phyloP scores from a whole-genome alignment of 1,140 invertebrate species.

The Drosophila orosa region DNA sequence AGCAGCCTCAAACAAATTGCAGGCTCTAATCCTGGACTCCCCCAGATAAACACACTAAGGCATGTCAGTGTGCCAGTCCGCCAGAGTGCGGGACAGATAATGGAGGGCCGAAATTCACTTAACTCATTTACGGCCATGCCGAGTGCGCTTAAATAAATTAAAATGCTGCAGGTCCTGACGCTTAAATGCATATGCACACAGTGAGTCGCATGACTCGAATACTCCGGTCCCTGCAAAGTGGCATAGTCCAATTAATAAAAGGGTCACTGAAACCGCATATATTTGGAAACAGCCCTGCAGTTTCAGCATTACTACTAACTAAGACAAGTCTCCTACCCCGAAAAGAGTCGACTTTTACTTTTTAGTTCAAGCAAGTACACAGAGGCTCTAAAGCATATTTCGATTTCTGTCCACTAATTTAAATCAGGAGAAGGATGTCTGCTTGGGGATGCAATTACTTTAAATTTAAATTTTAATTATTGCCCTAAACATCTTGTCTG shows the following conservation, averaged over 20 bases:
- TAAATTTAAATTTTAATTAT: too few species aligned
- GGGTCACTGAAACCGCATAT: too few species aligned
- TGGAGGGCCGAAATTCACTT: constrained; percentile 65
- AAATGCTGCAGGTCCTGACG: constrained; percentile 73
- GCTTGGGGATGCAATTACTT: neutral
- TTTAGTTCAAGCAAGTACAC: neutral
- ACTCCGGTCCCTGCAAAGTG: neutral
- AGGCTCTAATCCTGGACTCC: constrained; percentile 33
- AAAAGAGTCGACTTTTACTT: neutral
- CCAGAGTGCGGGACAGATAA: constrained; percentile 19
- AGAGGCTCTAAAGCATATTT: neutral
- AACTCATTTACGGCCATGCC: constrained; percentile 63
- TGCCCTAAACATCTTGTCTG: too few species aligned
- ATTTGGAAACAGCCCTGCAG: too few species aligned
- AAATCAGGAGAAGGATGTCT: neutral
- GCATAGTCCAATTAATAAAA: too few species aligned
- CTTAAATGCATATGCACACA: constrained; percentile 53
- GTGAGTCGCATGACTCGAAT: neutral
- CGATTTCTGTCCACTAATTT: neutral
- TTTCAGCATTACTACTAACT: neutral
- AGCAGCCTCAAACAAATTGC: constrained; percentile 45
- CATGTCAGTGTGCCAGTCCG: neutral
- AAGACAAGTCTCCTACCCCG: neutral
- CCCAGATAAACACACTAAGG: constrained; percentile 40
- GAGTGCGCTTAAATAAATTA: constrained; percentile 79